phyloP scores from a whole-genome alignment of 1,140 invertebrate genomes.

The Bombyx mandarina region DNA sequence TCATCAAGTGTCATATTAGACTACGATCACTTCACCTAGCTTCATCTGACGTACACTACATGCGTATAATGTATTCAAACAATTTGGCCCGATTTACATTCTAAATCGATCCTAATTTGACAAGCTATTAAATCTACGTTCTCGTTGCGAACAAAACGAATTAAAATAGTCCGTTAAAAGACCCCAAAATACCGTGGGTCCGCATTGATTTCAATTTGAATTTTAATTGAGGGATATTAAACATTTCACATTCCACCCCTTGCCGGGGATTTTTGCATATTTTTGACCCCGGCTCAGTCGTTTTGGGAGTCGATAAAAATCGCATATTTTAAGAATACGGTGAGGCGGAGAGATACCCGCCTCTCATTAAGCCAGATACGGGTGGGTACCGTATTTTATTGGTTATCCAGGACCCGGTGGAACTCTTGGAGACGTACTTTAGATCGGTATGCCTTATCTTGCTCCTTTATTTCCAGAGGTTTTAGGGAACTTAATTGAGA shows the following conservation, averaged over 20 bases:
- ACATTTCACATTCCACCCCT: slow-evolving; percentile 66
- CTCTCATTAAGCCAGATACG: slow-evolving; percentile 49
- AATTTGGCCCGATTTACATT: neutral
- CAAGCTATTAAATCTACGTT: neutral
- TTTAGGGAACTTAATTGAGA: too few relatives aligned
- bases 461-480: too few relatives aligned
- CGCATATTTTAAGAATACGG: slow-evolving; percentile 39
- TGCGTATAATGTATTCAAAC: too few relatives aligned
- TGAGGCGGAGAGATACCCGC: slow-evolving; percentile 28
- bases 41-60: too few relatives aligned
- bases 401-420: slow-evolving; percentile 20
- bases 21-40: too few relatives aligned
- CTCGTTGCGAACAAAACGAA: neutral
- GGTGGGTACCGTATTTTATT: slow-evolving; percentile 43
- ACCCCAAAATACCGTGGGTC: slow-evolving; percentile 7
- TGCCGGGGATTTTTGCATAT: slow-evolving; percentile 63
- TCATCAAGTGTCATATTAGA: too few relatives aligned
- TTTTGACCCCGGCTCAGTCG: slow-evolving; percentile 38
- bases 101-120: neutral
- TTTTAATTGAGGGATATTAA: slow-evolving; percentile 72
- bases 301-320: slow-evolving; percentile 44
- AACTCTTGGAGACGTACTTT: neutral
- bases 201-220: slow-evolving; percentile 73
- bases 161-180: slow-evolving; percentile 1
- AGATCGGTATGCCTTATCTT: too few relatives aligned